Percentiles rank a stretch among this genome's conserved stretches.
Evolutionary conservation across 2,888 invertebrate species (phyloP).

Genomic region (Melipona bicolor): DNA sequence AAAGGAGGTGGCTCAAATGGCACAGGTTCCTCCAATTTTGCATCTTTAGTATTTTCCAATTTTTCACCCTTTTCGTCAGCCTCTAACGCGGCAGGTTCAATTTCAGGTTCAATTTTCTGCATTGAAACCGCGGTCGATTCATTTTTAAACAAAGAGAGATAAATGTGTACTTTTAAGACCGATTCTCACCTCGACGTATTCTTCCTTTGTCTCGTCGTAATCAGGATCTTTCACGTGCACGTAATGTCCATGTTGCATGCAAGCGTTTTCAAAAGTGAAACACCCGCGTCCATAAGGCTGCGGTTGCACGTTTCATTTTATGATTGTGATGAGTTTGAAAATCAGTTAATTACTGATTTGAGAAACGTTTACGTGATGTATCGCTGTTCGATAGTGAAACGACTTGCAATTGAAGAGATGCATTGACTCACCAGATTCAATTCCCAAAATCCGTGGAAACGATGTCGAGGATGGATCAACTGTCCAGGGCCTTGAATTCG

Average conservation of each 20-base stretch:
- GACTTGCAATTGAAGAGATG: too few species aligned
- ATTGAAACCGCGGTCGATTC: neutral
- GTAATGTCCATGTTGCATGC: slow-evolving; percentile 91
- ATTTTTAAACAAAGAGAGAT: neutral
- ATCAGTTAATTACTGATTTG: too few species aligned
- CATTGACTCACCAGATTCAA: slow-evolving; percentile 56
- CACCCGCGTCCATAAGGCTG: slow-evolving; percentile 90
- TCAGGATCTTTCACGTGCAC: slow-evolving; percentile 87
- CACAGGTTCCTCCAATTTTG: neutral
- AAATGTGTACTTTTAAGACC: neutral
- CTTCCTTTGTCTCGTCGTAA: slow-evolving; percentile 69
- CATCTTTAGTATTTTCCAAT: slow-evolving; percentile 30
- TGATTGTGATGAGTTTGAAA: too few species aligned
- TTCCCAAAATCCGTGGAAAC: slow-evolving; percentile 90
- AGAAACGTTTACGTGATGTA: neutral
- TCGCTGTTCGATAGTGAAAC: too few species aligned
- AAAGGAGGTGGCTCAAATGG: slow-evolving; percentile 69
- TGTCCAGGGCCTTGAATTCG: slow-evolving; percentile 91
- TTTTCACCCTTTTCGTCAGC: neutral
- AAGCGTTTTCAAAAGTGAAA: slow-evolving; percentile 91
- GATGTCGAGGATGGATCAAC: slow-evolving; percentile 88
- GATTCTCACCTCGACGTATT: slow-evolving; percentile 21
- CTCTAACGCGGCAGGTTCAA: neutral
- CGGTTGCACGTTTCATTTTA: slow-evolving; percentile 1
- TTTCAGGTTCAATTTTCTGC: neutral